phyloP scores from a whole-genome alignment of 2,888 invertebrate species.

The Cheilosia impressa region DNA sequence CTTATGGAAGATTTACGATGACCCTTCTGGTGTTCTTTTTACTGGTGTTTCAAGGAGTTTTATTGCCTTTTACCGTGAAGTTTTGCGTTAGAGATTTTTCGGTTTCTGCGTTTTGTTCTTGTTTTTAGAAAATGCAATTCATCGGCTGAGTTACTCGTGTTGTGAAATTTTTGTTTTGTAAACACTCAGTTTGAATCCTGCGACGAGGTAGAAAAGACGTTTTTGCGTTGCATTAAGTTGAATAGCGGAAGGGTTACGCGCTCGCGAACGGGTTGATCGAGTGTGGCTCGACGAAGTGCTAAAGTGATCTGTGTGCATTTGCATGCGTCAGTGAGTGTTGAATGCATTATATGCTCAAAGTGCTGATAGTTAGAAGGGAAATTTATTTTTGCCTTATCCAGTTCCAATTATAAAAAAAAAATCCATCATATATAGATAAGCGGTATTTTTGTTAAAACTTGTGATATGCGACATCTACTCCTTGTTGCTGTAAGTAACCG shows the following conservation, averaged over 20 bases:
- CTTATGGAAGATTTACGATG: slow-evolving; percentile 81
- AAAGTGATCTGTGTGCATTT: neutral
- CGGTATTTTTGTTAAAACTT: too few relatives aligned
- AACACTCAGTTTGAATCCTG: slow-evolving; percentile 82
- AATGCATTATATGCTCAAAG: too few relatives aligned
- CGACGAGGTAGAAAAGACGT: slow-evolving; percentile 79
- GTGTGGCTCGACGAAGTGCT: neutral
- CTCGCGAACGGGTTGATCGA: slow-evolving; percentile 27
- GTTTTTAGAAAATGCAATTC: slow-evolving; percentile 69
- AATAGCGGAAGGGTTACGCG: slow-evolving; percentile 47
- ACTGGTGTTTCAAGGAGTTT: slow-evolving; percentile 58
- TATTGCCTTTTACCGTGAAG: slow-evolving; percentile 64
- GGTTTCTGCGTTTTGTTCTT: slow-evolving; percentile 27
- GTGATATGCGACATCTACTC: too few relatives aligned
- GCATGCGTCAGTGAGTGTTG: neutral
- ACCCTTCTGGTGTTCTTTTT: slow-evolving; percentile 78
- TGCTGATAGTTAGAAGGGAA: too few relatives aligned
- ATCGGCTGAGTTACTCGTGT: slow-evolving; percentile 39
- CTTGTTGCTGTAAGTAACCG: too few relatives aligned
- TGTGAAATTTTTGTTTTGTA: slow-evolving; percentile 79
- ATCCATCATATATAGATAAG: too few relatives aligned
- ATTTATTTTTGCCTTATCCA: too few relatives aligned
- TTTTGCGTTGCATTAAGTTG: slow-evolving; percentile 22
- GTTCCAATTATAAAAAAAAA: too few relatives aligned
- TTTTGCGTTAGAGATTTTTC: slow-evolving; percentile 48